Evolutionary conservation across 2,113 vertebrate species (phyloP), one percentile per base, ranked within the genome.

Genomic region (Rafetus swinhoei): DNA sequence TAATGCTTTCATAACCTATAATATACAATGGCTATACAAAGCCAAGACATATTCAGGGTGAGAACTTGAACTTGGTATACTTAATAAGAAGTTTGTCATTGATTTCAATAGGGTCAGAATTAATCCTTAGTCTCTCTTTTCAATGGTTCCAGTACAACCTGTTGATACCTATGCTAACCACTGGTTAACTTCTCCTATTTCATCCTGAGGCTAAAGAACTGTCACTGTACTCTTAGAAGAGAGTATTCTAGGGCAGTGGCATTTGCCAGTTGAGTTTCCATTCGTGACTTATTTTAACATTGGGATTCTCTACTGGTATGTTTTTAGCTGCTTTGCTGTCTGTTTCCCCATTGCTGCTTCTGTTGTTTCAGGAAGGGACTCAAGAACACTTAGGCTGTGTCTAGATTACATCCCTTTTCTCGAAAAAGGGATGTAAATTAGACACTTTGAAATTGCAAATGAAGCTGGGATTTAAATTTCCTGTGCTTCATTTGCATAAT

Each of bases 351-450:
- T 25, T 13, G 39, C 35, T 1, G 5, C 39, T 39, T 76, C 53
- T 90, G 32, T 80, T 92, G 14, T 50, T 90, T 87, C 85, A 84
- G 82, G 54, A 95, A 87, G 32, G 1, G 2, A 12, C 54, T 93
- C 6, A 19, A 24, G 0, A 6, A 1, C 45, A 45, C 45, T 45
- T 45, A 45, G 45, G 6, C 45, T 45, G 6, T 45, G 45, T 45
- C 45, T 45, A 45, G 45, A 45, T 45, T 45, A 45, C 45, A 45
- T 45, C 45, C 45, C 45, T 45, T 45, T 45, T 45, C 45, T 45
- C 45, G 45, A 45, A 45, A 45, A 45, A 45, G 45, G 45, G 45
- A 45, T 45, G 45, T 45, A 45, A 45, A 45, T 45, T 45, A 45
- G 45, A 45, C 45, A 45, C 45, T 45, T 45, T 5, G 45, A 45